Evolutionary conservation across 2,888 invertebrate genomes (phyloP).

Genomic region (Gastracanthus pulcherrimus): DNA sequence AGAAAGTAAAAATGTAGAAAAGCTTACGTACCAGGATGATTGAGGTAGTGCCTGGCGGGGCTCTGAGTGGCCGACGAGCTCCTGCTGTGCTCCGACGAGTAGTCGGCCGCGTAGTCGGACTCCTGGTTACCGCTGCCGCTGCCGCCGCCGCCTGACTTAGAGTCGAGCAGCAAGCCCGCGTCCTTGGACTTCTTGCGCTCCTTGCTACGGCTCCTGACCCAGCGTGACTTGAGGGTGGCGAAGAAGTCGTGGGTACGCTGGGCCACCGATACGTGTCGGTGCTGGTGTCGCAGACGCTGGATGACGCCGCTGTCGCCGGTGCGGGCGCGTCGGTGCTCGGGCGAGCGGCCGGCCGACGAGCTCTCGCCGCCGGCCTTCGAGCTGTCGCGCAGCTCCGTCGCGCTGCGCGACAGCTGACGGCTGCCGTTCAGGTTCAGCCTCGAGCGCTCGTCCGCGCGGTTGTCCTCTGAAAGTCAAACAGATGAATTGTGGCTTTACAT

Average conservation of each 20-base stretch:
- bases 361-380: conserved; percentile 80
- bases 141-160: too few species aligned
- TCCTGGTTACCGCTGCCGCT: conserved; percentile 65
- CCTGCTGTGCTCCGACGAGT: conserved; percentile 86
- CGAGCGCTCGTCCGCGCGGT: conserved; percentile 18
- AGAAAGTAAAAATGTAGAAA: conserved; percentile 5
- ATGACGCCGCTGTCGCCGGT: conserved; percentile 56
- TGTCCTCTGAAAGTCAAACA: background rate
- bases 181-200: conserved; percentile 83
- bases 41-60: conserved; percentile 83
- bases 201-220: conserved; percentile 85
- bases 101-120: conserved; percentile 87
- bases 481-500: background rate
- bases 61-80: conserved; percentile 87
- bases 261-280: conserved; percentile 85
- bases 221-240: conserved; percentile 89
- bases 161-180: conserved; percentile 73
- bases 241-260: conserved; percentile 92
- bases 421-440: conserved; percentile 75
- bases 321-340: conserved; percentile 71
- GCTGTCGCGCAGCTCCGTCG: conserved; percentile 83
- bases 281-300: conserved; percentile 76
- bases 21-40: conserved; percentile 79
- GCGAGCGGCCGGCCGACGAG: conserved; percentile 78
- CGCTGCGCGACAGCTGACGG: conserved; percentile 89